phyloP scores from a whole-genome alignment of 2,888 invertebrate species.

The Zygaena filipendulae region DNA sequence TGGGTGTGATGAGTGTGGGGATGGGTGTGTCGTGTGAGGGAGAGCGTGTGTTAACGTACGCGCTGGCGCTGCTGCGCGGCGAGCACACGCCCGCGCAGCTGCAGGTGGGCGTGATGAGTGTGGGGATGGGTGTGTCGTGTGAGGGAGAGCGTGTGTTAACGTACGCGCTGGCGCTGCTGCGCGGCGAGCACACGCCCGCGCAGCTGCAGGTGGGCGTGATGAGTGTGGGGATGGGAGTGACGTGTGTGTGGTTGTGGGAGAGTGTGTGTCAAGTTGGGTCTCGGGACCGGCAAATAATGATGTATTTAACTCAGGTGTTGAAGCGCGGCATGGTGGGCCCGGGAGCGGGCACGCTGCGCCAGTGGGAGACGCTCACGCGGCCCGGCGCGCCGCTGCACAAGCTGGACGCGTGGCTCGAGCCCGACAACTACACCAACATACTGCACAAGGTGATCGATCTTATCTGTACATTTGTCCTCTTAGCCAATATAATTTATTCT shows the following conservation, averaged over 20 bases:
- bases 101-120: constrained; percentile 35
- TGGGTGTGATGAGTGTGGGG: too few relatives aligned
- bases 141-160: too few relatives aligned
- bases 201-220: too few relatives aligned
- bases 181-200: too few relatives aligned
- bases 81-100: constrained; percentile 45
- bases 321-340: constrained; percentile 53
- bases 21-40: too few relatives aligned
- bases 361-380: constrained; percentile 46
- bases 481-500: too few relatives aligned
- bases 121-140: too few relatives aligned
- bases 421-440: constrained; percentile 60
- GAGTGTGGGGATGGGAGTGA: too few relatives aligned
- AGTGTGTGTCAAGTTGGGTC: too few relatives aligned
- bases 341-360: constrained; percentile 41
- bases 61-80: constrained; percentile 41
- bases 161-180: too few relatives aligned
- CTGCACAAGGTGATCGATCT: constrained; percentile 44
- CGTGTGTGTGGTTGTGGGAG: too few relatives aligned
- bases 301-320: constrained; percentile 46
- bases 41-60: constrained; percentile 47
- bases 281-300: too few relatives aligned
- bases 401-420: constrained; percentile 50
- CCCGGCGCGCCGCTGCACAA: constrained; percentile 38
- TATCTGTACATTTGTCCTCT: constrained; percentile 8